A percentile compares a stretch with the other conserved stretches of the same genome.
Evolutionary conservation across 2,888 invertebrate species (phyloP).

Genomic region (Phyto melanocephala): DNA sequence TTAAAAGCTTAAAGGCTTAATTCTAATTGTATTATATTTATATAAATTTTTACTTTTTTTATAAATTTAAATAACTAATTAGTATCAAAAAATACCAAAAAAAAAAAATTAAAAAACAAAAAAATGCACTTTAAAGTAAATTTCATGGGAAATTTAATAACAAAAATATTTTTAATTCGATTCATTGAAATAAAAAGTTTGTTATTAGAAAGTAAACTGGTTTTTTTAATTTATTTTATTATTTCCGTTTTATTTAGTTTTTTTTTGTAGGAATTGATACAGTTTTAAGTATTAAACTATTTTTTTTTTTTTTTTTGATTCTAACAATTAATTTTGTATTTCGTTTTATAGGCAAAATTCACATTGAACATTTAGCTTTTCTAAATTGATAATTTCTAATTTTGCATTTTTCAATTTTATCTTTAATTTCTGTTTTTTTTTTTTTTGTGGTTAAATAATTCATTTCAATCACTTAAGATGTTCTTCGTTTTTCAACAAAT

Average conservation of each 20-base stretch:
- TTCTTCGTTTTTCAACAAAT: neutral
- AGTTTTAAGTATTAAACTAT: neutral
- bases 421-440: neutral
- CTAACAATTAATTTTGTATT: neutral
- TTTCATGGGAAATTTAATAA: neutral
- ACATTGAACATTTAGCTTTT: constrained; percentile 37
- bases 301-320: neutral
- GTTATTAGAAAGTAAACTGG: constrained; percentile 46
- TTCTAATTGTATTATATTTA: neutral
- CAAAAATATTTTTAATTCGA: neutral
- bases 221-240: neutral
- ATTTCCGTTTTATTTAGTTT: neutral
- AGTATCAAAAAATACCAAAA: neutral
- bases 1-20: constrained; percentile 16
- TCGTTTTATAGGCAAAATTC: constrained; percentile 5
- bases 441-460: neutral
- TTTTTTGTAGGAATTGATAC: constrained; percentile 9
- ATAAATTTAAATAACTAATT: neutral
- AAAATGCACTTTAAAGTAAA: neutral
- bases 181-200: neutral
- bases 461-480: neutral
- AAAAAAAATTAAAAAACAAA: neutral
- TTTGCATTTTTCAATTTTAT: constrained; percentile 12
- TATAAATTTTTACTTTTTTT: neutral
- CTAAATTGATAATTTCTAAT: neutral